Base-by-base conservation (phyloP, 1,140 invertebrate genomes). In the Lepidurus packardi region DNA sequence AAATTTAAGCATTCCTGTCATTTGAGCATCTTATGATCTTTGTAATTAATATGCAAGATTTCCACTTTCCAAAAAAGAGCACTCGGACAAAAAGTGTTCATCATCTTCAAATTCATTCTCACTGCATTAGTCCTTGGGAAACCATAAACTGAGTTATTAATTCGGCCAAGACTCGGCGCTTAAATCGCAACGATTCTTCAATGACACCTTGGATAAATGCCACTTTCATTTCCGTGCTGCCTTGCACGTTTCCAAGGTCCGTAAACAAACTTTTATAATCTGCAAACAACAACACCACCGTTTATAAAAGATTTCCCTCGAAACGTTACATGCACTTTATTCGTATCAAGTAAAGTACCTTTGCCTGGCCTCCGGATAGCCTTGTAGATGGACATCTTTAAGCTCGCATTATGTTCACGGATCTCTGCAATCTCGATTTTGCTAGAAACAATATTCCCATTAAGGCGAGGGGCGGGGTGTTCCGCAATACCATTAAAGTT, bases 131-230 rank as follows among this genome's bases (percentile, higher is more conserved):
- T 65, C 53, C 53, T 21, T 65, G 53, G 16, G 53, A 65, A 9
- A 65, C 53, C 53, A 65, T n/a, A 25, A 34, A 79, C 45, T 80
- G 74, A 8, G 21, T 75, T 11, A 80, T 78, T 24, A 88, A 81
- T 80, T 86, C 86, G 73, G 92, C 91, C 81, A 95, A 87, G 81
- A 89, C 88, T 81, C 90, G 90, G 75, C 93, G 88, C 84, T 95
- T 94, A 84, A 95, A 95, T 75, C 94, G 87, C 78, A 90, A 83
- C 10, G 92, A 92, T 86, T 95, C 94, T 78, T 89, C 89, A 74
- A 94, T 90, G 77, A 94, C 88, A 81, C 93, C 90, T 81, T 90
- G 88, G 44, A 95, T 86, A 83, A 94, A 90, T 78, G 88, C 87
- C 41, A 90, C 86, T 84, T 90, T 89, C 81, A 90, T 89, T 73